Percentiles rank a stretch among this genome's conserved stretches.
phyloP scores from a whole-genome alignment of 2,113 vertebrate species.

The Amphiprion ocellaris region DNA sequence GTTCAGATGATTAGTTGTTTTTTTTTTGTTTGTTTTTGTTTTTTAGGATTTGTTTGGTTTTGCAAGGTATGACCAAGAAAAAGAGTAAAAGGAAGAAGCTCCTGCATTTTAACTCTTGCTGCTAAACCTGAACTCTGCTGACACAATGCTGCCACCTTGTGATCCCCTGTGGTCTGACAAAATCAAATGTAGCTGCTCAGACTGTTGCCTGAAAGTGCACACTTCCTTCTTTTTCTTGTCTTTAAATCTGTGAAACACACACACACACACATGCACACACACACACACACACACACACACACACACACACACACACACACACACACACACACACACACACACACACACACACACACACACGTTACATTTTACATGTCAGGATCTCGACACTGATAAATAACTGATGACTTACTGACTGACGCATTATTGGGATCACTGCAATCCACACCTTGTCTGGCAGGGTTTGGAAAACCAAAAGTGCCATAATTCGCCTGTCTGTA shows the following conservation, averaged over 20 bases:
- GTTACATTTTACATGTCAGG: too few species aligned
- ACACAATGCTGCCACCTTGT: slow-evolving; percentile 50
- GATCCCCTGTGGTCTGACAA: not conserved
- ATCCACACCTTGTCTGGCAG: too few species aligned
- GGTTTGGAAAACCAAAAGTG: too few species aligned
- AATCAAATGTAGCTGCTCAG: not conserved
- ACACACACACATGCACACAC: slow-evolving; percentile 20
- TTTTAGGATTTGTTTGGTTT: too few species aligned
- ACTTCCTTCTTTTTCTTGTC: slow-evolving; percentile 19
- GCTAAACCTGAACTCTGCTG: not conserved
- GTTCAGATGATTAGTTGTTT: too few species aligned
- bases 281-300: not conserved
- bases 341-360: too few species aligned
- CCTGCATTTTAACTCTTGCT: too few species aligned
- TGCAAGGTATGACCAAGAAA: not conserved
- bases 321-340: slow-evolving; percentile 11
- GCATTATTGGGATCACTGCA: too few species aligned
- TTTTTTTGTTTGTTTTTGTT: too few species aligned
- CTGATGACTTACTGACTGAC: too few species aligned
- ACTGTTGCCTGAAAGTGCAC: slow-evolving; percentile 3
- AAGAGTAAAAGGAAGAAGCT: not conserved
- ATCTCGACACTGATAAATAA: too few species aligned
- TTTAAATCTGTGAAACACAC: slow-evolving; percentile 35
- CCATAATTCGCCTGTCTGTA: too few species aligned
- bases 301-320: slow-evolving; percentile 2